Conservation (phyloP, 2,797 vertebrate species). For the Myripristis jacobus region DNA sequence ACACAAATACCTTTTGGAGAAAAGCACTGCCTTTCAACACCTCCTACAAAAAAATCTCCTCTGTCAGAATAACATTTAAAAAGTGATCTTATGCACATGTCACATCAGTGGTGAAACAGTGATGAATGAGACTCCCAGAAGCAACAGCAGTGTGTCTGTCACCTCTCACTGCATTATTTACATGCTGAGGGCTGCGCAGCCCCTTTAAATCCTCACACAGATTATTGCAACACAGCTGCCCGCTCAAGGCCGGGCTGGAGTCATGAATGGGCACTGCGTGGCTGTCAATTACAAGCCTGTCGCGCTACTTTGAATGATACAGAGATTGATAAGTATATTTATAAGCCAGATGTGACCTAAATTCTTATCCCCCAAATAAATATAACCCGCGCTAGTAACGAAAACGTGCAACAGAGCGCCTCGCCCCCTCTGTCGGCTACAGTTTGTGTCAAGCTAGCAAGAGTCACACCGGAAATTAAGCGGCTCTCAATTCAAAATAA, state of each 20-base stretch:
- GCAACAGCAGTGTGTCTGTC: constrained; percentile 12
- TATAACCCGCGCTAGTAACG: not conserved
- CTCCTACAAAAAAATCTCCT: no score
- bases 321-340: not conserved
- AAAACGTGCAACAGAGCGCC: constrained; percentile 53
- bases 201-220: constrained; percentile 67
- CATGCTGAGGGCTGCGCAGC: constrained; percentile 28
- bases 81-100: not conserved
- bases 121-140: not conserved
- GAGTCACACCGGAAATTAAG: not conserved
- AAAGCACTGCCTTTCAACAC: no score
- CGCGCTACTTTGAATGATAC: not conserved
- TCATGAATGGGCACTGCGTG: constrained; percentile 49
- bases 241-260: constrained; percentile 56
- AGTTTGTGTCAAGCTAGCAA: constrained; percentile 25
- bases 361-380: not conserved
- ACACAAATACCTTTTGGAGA: no score
- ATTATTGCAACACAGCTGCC: constrained; percentile 59
- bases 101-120: no score
- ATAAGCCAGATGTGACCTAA: not conserved
- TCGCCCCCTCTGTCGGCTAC: constrained; percentile 54
- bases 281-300: constrained; percentile 1
- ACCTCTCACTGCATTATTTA: constrained; percentile 53
- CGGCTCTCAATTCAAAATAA: constrained; percentile 49
- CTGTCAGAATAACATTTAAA: not conserved